Base-by-base conservation (phyloP, 2,888 invertebrate genomes). In the Tortricodes alternella region DNA sequence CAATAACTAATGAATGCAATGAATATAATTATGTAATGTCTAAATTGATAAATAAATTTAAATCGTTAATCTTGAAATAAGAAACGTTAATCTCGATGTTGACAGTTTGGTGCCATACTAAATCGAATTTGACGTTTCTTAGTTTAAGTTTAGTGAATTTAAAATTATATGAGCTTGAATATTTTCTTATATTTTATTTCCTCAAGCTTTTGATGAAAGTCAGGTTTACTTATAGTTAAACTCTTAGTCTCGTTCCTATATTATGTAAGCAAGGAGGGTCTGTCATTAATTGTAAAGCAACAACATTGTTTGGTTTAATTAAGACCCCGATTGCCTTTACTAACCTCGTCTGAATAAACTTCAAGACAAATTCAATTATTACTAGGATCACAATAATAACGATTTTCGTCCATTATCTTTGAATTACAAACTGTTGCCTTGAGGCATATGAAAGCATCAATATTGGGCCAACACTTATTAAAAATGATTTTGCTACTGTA, bases 291-390 rank as follows among this genome's bases (percentile, higher is more conserved):
- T 80, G 73, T 81, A 78, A 74, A 70, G 70, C 75, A 83, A 83
- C 81, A 83, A 75, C 73, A 76, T 73, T 86, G 85, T 85, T 86
- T 86, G 83, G 83, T 80, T 88, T 87, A 88, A 86, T 88, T 83
- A 86, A 83, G 80, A 78, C 74, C 77, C 76, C 79, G 74, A 83
- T 83, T 85, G 84, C 80, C 83, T 79, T 68, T 60, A 71, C 74
- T 79, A 81, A 81, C 82, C 83, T 78, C 72, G 70, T 78, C 85
- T 85, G 78, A 79, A 88, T 85, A 88, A 89, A 89, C 87, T 85
- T 80, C 61, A 72, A 68, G 71, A 74, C 70, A 78, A 85, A 86
- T 87, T 85, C 82, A 88, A 89, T 89, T 88, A 86, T 80, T 82
- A 68, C 69, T 64, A 68, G 78, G 74, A 80, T 82, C 83, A 82